These are phyloP conservation scores for Bombus soroeensis DNA, from an alignment of 1,140 invertebrate genomes.

Conservation along the genomic window DNA sequence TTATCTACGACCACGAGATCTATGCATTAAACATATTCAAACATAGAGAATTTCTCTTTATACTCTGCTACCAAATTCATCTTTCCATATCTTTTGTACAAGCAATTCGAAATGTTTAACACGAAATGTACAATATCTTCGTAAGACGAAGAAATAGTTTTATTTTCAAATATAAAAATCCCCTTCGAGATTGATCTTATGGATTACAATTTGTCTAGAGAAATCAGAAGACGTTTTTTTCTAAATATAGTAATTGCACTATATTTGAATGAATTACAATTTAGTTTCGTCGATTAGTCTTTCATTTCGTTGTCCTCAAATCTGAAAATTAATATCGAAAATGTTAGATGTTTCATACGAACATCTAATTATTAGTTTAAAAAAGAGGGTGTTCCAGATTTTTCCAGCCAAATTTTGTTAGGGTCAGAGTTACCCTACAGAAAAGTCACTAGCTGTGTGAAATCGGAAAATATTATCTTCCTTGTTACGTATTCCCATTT, in stretches of 20 bases:
- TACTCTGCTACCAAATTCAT: slow-evolving; percentile 19
- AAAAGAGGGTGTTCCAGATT: too few species aligned
- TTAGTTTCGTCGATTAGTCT: neutral
- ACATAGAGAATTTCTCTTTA: slow-evolving; percentile 48
- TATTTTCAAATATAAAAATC: neutral
- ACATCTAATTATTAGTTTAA: neutral
- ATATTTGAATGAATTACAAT: neutral
- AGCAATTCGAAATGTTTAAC: neutral
- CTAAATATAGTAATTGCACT: neutral
- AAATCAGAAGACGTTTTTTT: too few species aligned
- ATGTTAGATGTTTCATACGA: neutral
- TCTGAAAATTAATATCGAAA: neutral
- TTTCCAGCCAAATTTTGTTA: too few species aligned
- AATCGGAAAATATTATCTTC: too few species aligned
- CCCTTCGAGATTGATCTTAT: too few species aligned
- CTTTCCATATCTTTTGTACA: neutral
- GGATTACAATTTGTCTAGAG: neutral
- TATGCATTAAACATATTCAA: slow-evolving; percentile 73
- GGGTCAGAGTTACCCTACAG: too few species aligned
- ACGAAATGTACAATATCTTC: neutral
- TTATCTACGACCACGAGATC: slow-evolving; percentile 54
- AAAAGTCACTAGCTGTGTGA: too few species aligned
- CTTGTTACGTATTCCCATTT: too few species aligned
- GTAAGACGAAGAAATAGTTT: neutral
- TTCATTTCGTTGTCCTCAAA: neutral